Evolutionary conservation across 2,888 invertebrate species (phyloP).

Genomic region (Brachyptera putata): DNA sequence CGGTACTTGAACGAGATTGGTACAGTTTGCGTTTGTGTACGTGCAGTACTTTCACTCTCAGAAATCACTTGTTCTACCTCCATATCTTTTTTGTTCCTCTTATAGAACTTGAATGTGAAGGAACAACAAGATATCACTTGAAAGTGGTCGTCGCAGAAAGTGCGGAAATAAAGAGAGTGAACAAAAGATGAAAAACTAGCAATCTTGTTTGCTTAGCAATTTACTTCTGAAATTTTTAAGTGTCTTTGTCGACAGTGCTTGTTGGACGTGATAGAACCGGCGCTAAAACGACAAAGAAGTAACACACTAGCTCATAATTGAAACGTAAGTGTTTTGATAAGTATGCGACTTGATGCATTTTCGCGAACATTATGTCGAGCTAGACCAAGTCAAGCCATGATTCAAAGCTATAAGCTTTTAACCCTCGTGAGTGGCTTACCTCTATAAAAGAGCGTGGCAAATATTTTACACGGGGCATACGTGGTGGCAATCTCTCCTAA

Average conservation of each 20-base stretch:
- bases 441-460: constrained; percentile 20
- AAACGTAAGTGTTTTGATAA: constrained; percentile 19
- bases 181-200: constrained; percentile 4
- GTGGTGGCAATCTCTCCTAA: too few relatives aligned
- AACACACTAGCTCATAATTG: constrained; percentile 6
- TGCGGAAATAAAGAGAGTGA: background rate
- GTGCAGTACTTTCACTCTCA: too few relatives aligned
- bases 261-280: too few relatives aligned
- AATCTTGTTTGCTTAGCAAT: constrained; percentile 21
- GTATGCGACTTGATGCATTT: constrained; percentile 3
- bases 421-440: constrained; percentile 16
- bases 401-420: constrained; percentile 16
- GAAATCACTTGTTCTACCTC: too few relatives aligned
- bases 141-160: too few relatives aligned
- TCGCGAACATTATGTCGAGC: background rate
- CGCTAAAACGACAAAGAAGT: background rate
- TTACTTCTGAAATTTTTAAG: constrained; percentile 20
- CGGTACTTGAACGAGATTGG: too few relatives aligned
- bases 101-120: constrained; percentile 3
- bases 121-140: too few relatives aligned
- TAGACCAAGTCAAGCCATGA: constrained; percentile 7
- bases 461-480: constrained; percentile 23
- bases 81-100: constrained; percentile 9
- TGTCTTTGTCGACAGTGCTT: constrained; percentile 1
- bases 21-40: too few relatives aligned